Evolutionary conservation across 2,888 invertebrate genomes (phyloP).

Genomic region (Sesamia inferens): DNA sequence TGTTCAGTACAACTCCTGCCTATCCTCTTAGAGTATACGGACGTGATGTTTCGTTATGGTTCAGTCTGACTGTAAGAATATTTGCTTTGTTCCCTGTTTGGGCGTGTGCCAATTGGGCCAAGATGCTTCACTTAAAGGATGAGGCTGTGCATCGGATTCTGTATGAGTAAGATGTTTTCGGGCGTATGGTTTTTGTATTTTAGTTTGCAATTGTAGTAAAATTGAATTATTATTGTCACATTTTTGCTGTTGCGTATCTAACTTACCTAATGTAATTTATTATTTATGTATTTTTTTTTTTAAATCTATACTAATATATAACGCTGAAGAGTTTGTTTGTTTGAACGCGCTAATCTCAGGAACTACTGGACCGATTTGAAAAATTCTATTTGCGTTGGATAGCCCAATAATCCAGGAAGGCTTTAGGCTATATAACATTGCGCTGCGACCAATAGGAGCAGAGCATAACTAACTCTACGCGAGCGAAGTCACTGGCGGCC

Average conservation of each 20-base stretch:
- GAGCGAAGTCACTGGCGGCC: too few relatives aligned
- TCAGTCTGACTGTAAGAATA: slow-evolving; percentile 16
- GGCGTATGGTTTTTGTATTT: slow-evolving; percentile 1
- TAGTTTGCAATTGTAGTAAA: background rate
- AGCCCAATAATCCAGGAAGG: too few relatives aligned
- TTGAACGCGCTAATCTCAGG: too few relatives aligned
- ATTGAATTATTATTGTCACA: background rate
- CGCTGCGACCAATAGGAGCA: too few relatives aligned
- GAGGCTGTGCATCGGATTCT: slow-evolving; percentile 20
- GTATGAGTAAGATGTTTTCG: slow-evolving; percentile 14
- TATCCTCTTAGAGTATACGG: background rate
- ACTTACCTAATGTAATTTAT: too few relatives aligned
- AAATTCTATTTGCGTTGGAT: too few relatives aligned
- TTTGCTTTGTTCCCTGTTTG: slow-evolving; percentile 31
- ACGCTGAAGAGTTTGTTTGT: too few relatives aligned
- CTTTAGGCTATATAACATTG: too few relatives aligned
- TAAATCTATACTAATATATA: too few relatives aligned
- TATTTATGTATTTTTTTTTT: too few relatives aligned
- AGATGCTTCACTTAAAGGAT: slow-evolving; percentile 48
- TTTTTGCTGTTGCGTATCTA: background rate
- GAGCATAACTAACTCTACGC: too few relatives aligned
- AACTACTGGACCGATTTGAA: too few relatives aligned
- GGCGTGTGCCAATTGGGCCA: slow-evolving; percentile 48
- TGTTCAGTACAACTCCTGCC: background rate
- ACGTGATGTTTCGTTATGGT: background rate